Evolutionary conservation across 2,888 invertebrate species (phyloP).

Genomic region (Rugalucina vietnamica): DNA sequence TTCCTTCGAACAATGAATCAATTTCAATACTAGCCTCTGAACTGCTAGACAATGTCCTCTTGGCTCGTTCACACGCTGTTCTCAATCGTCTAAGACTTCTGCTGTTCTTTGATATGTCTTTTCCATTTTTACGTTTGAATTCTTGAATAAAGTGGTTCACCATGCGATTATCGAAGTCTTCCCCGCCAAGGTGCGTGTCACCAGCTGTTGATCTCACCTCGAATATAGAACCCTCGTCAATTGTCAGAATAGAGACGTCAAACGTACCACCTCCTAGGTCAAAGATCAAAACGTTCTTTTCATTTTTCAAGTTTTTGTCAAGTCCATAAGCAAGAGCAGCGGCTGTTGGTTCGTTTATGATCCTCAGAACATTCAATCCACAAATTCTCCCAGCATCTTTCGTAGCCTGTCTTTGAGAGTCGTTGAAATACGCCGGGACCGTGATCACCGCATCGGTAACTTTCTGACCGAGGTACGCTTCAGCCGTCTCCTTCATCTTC

Average conservation of each 20-base stretch:
- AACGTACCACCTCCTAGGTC: constrained; percentile 86
- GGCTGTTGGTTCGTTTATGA: constrained; percentile 87
- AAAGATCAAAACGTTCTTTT: constrained; percentile 86
- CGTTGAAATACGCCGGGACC: constrained; percentile 83
- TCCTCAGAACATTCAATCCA: constrained; percentile 84
- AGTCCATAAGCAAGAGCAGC: constrained; percentile 85
- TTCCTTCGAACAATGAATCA: constrained; percentile 78
- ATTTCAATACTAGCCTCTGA: constrained; percentile 78
- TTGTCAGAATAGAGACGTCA: constrained; percentile 85
- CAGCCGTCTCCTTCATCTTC: constrained; percentile 90
- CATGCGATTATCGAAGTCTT: constrained; percentile 79
- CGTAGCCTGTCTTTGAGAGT: constrained; percentile 87
- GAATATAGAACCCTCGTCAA: constrained; percentile 86
- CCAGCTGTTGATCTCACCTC: constrained; percentile 82
- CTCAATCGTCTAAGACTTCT: constrained; percentile 77
- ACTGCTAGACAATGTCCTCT: constrained; percentile 78
- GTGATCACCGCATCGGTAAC: constrained; percentile 81
- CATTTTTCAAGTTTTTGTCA: constrained; percentile 84
- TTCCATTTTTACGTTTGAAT: constrained; percentile 76
- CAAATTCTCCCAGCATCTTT: constrained; percentile 84
- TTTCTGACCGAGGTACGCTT: constrained; percentile 87
- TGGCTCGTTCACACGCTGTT: constrained; percentile 80
- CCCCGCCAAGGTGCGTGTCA: constrained; percentile 81
- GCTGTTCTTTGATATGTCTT: constrained; percentile 72
- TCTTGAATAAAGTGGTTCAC: constrained; percentile 78